Percentiles rank a stretch among this genome's conserved stretches.
These are phyloP conservation scores for Poeciliopsis turneri DNA, from an alignment of 2,797 vertebrate genomes.

Conservation along the genomic window DNA sequence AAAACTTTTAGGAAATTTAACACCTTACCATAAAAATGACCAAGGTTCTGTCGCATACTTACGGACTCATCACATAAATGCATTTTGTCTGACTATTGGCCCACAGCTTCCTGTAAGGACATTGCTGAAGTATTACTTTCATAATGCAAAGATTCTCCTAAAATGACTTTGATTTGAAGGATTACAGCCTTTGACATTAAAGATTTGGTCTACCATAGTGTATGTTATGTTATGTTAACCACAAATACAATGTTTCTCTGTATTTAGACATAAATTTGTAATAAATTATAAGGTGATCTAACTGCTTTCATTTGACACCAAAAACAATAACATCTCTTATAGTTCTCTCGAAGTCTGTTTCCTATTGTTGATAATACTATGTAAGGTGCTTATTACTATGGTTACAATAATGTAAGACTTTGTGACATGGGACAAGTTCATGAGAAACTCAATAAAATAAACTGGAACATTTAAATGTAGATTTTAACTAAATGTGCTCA, in stretches of 20 bases:
- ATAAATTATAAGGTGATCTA: background rate
- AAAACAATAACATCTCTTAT: background rate
- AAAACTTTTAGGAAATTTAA: conserved; percentile 4
- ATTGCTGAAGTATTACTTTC: background rate
- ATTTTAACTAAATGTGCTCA: background rate
- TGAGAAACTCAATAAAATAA: background rate
- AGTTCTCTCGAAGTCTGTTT: background rate
- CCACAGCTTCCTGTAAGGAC: background rate
- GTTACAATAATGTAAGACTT: background rate
- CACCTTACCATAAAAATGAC: background rate
- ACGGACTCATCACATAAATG: background rate
- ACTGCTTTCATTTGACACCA: background rate
- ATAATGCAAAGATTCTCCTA: background rate
- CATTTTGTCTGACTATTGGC: background rate
- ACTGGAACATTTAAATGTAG: background rate
- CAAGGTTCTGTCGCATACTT: conserved; percentile 4
- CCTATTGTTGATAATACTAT: background rate
- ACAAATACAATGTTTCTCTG: background rate
- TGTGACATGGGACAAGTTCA: background rate
- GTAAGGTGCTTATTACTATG: background rate
- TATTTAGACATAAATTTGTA: background rate
- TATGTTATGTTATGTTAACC: background rate
- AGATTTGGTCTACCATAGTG: background rate
- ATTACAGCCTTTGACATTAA: background rate
- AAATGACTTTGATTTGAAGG: background rate